These are phyloP conservation scores for Accipiter cooperii DNA, from an alignment of 2,113 vertebrate species.

Conservation along the genomic window DNA sequence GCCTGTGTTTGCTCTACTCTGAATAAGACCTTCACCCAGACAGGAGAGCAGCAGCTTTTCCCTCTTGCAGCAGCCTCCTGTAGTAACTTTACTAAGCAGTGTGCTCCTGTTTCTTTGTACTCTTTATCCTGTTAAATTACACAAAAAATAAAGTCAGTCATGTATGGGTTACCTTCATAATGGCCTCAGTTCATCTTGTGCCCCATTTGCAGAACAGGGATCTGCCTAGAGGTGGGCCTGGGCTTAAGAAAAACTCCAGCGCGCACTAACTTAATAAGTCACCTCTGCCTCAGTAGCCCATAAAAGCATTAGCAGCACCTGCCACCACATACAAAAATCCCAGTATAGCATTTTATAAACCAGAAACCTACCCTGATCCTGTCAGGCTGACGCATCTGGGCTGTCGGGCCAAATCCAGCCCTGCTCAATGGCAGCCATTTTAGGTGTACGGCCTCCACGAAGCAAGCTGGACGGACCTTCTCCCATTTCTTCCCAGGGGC, in stretches of 20 bases:
- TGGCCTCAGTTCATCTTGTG: background rate
- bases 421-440: background rate
- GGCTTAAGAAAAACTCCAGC: background rate
- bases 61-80: background rate
- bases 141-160: background rate
- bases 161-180: background rate
- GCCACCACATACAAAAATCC: background rate
- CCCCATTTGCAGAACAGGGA: background rate
- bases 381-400: background rate
- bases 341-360: background rate
- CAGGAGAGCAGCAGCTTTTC: background rate
- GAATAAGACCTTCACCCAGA: background rate
- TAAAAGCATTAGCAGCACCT: background rate
- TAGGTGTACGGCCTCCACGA: fast-evolving
- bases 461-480: too few relatives aligned
- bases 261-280: background rate
- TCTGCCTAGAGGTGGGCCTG: too few relatives aligned
- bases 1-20: fast-evolving
- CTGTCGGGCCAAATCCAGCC: background rate
- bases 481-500: background rate
- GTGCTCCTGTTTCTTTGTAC: background rate
- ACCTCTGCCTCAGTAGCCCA: background rate
- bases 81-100: background rate
- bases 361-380: background rate
- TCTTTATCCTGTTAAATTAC: background rate